Percentiles rank a stretch among this genome's conserved stretches.
Conservation (phyloP, 2,888 invertebrate species). For the Clanis bilineata region DNA sequence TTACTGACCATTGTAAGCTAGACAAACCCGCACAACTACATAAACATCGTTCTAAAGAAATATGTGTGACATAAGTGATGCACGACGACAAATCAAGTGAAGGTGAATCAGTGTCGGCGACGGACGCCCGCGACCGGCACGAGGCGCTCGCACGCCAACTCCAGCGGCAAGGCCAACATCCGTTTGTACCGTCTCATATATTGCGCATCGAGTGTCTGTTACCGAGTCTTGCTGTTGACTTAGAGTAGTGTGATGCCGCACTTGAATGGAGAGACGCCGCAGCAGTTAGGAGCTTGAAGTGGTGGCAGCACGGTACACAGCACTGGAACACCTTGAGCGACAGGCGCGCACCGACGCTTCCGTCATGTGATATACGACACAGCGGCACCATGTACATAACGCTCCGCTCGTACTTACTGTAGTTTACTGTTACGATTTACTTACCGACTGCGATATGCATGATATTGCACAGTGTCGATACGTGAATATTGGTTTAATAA, state of each 20-base stretch:
- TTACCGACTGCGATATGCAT: conserved; percentile 62
- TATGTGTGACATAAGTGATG: conserved; percentile 9
- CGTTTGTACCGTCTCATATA: conserved; percentile 73
- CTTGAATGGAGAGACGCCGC: conserved; percentile 75
- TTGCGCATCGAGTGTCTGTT: conserved; percentile 76
- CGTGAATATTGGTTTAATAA: conserved; percentile 65
- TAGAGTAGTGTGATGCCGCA: conserved; percentile 80
- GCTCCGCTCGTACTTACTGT: conserved; percentile 61
- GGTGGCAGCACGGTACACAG: conserved; percentile 68
- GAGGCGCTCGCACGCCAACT: conserved; percentile 35
- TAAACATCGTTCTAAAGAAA: conserved; percentile 11
- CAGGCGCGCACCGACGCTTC: conserved; percentile 75
- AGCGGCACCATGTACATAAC: conserved; percentile 71
- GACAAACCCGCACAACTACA: conserved; percentile 8
- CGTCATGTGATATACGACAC: conserved; percentile 61
- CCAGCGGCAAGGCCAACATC: conserved; percentile 41
- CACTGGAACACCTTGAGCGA: conserved; percentile 75
- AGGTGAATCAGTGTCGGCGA: conserved; percentile 26
- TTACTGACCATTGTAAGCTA: conserved; percentile 4
- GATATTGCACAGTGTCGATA: conserved; percentile 67
- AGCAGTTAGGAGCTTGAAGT: conserved; percentile 76
- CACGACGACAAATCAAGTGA: conserved; percentile 16
- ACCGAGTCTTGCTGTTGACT: conserved; percentile 74
- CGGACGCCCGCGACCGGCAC: conserved; percentile 30
- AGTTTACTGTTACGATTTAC: conserved; percentile 65